Evolutionary conservation across 2,797 vertebrate genomes (phyloP), one percentile per base, ranked within the genome.

Genomic region (Hydrocynus forskahlii): DNA sequence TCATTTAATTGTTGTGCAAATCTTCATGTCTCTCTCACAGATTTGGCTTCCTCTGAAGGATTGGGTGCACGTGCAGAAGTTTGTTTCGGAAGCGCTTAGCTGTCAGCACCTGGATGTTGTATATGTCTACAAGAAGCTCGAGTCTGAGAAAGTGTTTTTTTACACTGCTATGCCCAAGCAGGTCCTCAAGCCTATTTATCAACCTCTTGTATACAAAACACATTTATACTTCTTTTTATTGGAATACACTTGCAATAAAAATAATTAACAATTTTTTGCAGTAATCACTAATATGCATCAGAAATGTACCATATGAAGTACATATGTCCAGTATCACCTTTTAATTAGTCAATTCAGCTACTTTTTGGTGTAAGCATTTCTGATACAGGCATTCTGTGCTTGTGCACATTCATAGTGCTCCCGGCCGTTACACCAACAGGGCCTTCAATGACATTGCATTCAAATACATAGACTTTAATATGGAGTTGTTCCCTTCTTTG

Each of bases 11-110:
- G 38, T 8, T 40, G 19, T 48, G 10, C 50, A 50, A 1, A 19
- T 23, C 19, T 68, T 50, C n/a, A 13, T 66, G 92, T 89, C 86
- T 89, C 72, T 89, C 87, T 86, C 83, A 2, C 35, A 92, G 89
- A 90, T 92, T 89, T 57, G 92, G 54, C 66, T 92, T 89, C 89
- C 93, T 84, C 88, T 88, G 87, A 92, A 88, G 92, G 88, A 89
- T 29, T 89, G 88, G 88, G 54, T 38, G 1, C 43, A 70, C 10
- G 6, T 87, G n/a, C 78, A 86, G 79, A 57, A 38, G 23, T 82
- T 89, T 23, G 14, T 84, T 57, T 43, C 16, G 0, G 83, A 87
- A n/a, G 85, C 86, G 2, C 38, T 73, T 38, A 57, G 14, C 35
- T 86, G 76, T 72, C 74, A 80, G 23, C 86, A 89, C 80, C 57